A percentile compares a stretch with the other conserved stretches of the same genome.
phyloP scores from a whole-genome alignment of 2,888 invertebrate genomes.

The Zaprionus lineosus region DNA sequence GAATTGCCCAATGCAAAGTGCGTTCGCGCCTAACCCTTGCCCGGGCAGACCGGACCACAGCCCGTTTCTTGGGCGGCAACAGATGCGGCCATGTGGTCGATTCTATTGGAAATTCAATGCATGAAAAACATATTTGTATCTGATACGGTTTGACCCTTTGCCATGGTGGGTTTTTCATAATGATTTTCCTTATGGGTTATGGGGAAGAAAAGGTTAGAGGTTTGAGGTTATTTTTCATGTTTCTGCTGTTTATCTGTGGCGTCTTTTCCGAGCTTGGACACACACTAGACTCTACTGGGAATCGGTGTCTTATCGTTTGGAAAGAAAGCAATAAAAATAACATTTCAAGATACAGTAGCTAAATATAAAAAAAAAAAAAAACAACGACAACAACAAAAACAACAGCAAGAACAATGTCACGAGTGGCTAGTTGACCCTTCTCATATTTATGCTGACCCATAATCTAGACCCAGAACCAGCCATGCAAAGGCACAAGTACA shows the following conservation, averaged over 20 bases:
- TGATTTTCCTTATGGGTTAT: slow-evolving; percentile 4
- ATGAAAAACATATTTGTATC: slow-evolving; percentile 16
- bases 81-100: slow-evolving; percentile 45
- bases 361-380: slow-evolving; percentile 12
- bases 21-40: slow-evolving; percentile 18
- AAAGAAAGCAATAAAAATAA: slow-evolving; percentile 18
- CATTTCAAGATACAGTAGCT: slow-evolving; percentile 33
- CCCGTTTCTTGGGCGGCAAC: slow-evolving; percentile 12
- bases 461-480: slow-evolving; percentile 24
- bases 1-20: slow-evolving; percentile 37
- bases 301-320: slow-evolving; percentile 49
- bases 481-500: slow-evolving; percentile 11
- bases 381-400: slow-evolving; percentile 20
- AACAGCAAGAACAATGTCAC: slow-evolving; percentile 20
- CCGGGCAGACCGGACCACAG: not conserved
- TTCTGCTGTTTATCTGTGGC: slow-evolving; percentile 35
- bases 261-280: slow-evolving; percentile 34
- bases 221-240: slow-evolving; percentile 25
- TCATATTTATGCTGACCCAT: slow-evolving; percentile 70
- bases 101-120: slow-evolving; percentile 20
- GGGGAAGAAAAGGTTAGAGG: not conserved
- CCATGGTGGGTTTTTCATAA: slow-evolving; percentile 16
- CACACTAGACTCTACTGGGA: slow-evolving; percentile 22
- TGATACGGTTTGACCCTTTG: slow-evolving; percentile 50
- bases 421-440: slow-evolving; percentile 67